Evolutionary conservation across 2,888 invertebrate species (phyloP).

Genomic region (Lordiphosa andalusiaca): DNA sequence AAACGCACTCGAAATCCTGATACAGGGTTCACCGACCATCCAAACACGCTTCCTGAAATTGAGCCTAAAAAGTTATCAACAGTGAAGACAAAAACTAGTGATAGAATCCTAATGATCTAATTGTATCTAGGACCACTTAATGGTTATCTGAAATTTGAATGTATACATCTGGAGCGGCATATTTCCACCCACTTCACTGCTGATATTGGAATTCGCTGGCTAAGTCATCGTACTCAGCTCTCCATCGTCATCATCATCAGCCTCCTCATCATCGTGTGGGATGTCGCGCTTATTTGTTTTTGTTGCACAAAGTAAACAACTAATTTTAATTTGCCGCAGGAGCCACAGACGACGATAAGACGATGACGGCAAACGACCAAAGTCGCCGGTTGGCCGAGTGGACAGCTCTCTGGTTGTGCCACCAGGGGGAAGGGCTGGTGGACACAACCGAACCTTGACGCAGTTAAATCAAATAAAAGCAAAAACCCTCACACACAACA

Average conservation of each 20-base stretch:
- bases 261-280: conserved; percentile 29
- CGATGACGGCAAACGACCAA: conserved; percentile 19
- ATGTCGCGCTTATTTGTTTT: conserved; percentile 68
- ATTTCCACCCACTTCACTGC: no score
- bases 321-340: conserved; percentile 75
- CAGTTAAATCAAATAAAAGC: conserved; percentile 57
- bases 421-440: conserved; percentile 2
- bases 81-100: no score
- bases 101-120: no score
- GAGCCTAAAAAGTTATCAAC: no score
- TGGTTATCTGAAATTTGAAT: no score
- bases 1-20: no score
- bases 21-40: no score
- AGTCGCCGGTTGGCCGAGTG: conserved; percentile 24
- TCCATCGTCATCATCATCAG: conserved; percentile 15
- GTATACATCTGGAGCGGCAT: no score
- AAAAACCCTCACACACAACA: conserved; percentile 28
- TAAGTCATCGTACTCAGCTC: conserved; percentile 2
- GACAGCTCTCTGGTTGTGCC: conserved; percentile 4
- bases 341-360: conserved; percentile 58
- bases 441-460: background rate
- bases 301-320: conserved; percentile 73
- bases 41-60: no score
- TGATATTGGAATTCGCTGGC: no score
- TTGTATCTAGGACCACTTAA: no score